phyloP scores from a whole-genome alignment of 2,797 vertebrate genomes.

The Fringilla coelebs region DNA sequence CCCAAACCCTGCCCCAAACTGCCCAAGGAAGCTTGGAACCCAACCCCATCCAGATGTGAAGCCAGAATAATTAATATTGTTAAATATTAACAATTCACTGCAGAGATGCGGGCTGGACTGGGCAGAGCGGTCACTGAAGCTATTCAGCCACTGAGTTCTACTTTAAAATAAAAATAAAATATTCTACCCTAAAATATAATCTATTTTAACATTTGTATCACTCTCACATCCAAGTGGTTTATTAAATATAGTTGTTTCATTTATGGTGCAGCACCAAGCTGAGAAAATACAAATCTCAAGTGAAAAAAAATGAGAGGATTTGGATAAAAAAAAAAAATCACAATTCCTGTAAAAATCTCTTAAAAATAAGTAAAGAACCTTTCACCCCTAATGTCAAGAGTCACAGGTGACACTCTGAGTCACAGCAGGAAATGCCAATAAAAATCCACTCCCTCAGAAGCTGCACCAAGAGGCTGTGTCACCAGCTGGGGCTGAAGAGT shows the following conservation, averaged over 20 bases:
- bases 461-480: not conserved
- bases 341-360: not conserved
- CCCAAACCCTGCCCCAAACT: rapidly evolving
- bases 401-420: not conserved
- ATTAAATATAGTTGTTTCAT: not conserved
- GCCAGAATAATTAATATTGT: not conserved
- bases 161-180: not conserved
- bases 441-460: not conserved
- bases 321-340: not conserved
- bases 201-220: not conserved
- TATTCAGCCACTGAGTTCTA: not conserved
- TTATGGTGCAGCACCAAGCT: not conserved
- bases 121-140: not conserved
- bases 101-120: not conserved
- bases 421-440: not conserved
- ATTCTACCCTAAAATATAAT: not conserved
- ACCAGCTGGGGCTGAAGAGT: not conserved
- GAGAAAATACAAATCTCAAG: not conserved
- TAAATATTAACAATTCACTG: not conserved
- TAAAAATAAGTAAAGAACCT: not conserved
- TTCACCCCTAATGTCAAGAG: not conserved
- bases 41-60: rapidly evolving
- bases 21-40: not conserved
- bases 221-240: not conserved
- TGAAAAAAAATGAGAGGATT: not conserved